phyloP scores from a whole-genome alignment of 2,888 invertebrate species.

The Nephrocerus scutellatus region DNA sequence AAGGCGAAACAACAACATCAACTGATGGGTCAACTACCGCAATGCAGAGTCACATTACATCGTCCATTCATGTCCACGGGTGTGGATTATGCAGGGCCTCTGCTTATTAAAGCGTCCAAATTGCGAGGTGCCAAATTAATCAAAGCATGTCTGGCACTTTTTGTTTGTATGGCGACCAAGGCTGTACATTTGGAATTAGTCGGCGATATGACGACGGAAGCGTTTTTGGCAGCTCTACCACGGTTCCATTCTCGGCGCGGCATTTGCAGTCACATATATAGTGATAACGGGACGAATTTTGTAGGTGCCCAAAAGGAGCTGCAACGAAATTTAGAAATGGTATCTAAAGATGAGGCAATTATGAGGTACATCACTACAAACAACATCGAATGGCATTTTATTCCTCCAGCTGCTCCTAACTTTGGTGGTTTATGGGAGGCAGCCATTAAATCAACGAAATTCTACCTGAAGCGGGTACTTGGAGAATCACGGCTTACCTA shows the following conservation, averaged over 20 bases:
- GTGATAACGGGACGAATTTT: slow-evolving; percentile 11
- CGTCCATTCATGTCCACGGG: slow-evolving; percentile 11
- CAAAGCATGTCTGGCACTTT: slow-evolving; percentile 16
- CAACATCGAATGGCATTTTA: slow-evolving; percentile 13
- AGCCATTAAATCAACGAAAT: slow-evolving; percentile 7
- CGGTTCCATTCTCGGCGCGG: slow-evolving; percentile 9
- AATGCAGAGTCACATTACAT: slow-evolving; percentile 1
- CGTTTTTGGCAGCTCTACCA: slow-evolving; percentile 8
- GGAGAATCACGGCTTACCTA: slow-evolving; percentile 5
- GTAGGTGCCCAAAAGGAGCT: slow-evolving; percentile 5
- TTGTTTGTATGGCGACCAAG: slow-evolving; percentile 17
- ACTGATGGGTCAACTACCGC: slow-evolving; percentile 16
- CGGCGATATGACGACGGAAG: slow-evolving; percentile 11
- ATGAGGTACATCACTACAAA: not conserved
- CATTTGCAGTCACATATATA: slow-evolving; percentile 14
- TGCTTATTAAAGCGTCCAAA: slow-evolving; percentile 12
- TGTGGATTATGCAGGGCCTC: slow-evolving; percentile 14
- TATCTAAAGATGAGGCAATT: not conserved
- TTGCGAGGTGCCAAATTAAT: slow-evolving; percentile 1
- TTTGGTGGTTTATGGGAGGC: slow-evolving; percentile 12
- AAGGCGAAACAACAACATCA: slow-evolving; percentile 10
- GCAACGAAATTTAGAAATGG: not conserved
- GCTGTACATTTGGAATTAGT: slow-evolving; percentile 16
- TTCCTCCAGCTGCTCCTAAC: slow-evolving; percentile 12
- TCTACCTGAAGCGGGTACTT: slow-evolving; percentile 9